A percentile compares a stretch with the other conserved stretches of the same genome.
Conservation (phyloP, 1,140 invertebrate species). For the Euura saliciscinereae region DNA sequence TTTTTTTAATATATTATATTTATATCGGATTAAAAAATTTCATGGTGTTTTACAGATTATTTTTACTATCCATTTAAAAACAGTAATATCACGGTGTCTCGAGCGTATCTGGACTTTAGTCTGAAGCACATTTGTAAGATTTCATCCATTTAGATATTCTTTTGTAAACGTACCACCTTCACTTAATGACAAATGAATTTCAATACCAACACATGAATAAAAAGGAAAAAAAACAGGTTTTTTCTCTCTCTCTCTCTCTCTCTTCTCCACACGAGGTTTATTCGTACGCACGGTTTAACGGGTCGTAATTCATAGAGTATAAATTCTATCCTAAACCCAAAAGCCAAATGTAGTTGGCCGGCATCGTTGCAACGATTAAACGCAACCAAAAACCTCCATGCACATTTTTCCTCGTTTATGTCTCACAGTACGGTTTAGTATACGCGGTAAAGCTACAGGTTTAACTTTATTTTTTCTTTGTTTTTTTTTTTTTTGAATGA, state of each 20-base stretch:
- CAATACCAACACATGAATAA: constrained; percentile 13
- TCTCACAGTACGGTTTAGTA: background rate
- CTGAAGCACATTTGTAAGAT: constrained; percentile 45
- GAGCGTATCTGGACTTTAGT: constrained; percentile 44
- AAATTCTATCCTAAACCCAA: constrained; percentile 51
- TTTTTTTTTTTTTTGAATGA: background rate
- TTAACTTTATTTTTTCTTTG: background rate
- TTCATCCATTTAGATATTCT: constrained; percentile 53
- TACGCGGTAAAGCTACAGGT: background rate
- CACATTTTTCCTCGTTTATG: no score
- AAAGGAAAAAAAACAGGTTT: no score
- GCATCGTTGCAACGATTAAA: constrained; percentile 44
- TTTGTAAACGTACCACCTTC: background rate
- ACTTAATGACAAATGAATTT: background rate
- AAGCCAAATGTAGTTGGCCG: constrained; percentile 48
- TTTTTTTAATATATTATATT: background rate
- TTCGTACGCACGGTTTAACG: background rate
- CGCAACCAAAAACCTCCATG: background rate
- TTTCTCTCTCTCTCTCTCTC: no score
- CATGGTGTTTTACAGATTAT: constrained; percentile 19
- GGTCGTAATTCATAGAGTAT: background rate
- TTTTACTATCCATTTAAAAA: constrained; percentile 56
- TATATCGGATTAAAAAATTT: background rate
- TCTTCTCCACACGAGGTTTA: background rate
- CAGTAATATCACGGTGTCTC: constrained; percentile 49